Evolutionary conservation across 2,797 vertebrate species (phyloP).

Genomic region (Rhinoraja longicauda): DNA sequence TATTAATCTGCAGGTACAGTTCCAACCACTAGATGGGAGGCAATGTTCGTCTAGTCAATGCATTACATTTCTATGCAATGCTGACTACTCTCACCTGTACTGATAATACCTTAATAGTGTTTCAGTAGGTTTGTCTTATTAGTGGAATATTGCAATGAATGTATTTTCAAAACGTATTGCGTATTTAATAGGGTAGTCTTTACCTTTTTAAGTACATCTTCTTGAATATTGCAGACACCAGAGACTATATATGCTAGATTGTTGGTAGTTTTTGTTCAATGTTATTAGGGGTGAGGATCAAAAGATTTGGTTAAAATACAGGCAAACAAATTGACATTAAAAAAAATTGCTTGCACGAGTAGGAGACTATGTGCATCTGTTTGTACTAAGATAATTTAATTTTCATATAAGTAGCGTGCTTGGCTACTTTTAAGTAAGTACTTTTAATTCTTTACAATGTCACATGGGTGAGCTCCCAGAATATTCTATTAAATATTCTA

Average conservation of each 20-base stretch:
- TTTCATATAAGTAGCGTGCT: neutral
- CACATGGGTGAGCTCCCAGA: neutral
- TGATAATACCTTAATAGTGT: neutral
- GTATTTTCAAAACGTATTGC: neutral
- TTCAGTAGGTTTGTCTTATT: too few relatives aligned
- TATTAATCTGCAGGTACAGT: neutral
- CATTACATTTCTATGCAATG: neutral
- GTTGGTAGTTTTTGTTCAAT: too few relatives aligned
- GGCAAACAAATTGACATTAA: neutral
- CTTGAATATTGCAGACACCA: too few relatives aligned
- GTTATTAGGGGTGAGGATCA: neutral
- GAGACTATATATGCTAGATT: too few relatives aligned
- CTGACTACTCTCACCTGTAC: neutral
- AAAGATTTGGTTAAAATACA: neutral
- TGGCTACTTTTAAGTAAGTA: neutral
- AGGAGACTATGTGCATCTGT: neutral
- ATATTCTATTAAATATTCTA: neutral
- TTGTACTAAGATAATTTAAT: neutral
- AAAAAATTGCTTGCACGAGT: neutral
- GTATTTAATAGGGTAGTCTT: neutral
- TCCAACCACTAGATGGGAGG: conserved; percentile 17
- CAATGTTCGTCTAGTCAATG: neutral
- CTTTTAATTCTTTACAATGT: neutral
- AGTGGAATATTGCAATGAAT: neutral
- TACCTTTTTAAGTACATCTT: neutral